phyloP scores from a whole-genome alignment of 2,113 vertebrate genomes.

The Aythya baeri region DNA sequence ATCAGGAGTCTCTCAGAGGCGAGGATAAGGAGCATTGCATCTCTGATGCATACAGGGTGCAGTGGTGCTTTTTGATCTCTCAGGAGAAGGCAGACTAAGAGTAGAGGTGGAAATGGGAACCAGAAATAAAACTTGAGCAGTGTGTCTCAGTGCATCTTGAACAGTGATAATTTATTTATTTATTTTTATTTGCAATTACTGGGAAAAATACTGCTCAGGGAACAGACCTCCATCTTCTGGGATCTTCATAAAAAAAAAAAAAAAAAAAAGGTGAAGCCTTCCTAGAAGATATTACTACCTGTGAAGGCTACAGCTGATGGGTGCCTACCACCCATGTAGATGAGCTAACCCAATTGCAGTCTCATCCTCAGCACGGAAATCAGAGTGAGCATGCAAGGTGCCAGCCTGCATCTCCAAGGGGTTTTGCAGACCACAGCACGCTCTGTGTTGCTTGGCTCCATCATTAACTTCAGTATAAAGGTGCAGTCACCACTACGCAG shows the following conservation, averaged over 20 bases:
- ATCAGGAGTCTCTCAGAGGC: not conserved
- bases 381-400: fast-evolving
- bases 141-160: not conserved
- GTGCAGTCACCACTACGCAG: not conserved
- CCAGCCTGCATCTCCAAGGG: not conserved
- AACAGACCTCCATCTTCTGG: not conserved
- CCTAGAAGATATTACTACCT: not conserved
- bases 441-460: not conserved
- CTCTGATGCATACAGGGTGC: not conserved
- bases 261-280: not conserved
- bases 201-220: not conserved
- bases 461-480: fast-evolving
- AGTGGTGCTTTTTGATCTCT: not conserved
- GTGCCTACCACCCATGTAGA: not conserved
- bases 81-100: not conserved
- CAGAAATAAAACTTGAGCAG: not conserved
- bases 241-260: not conserved
- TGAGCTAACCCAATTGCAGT: not conserved
- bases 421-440: not conserved
- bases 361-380: not conserved
- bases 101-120: not conserved
- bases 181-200: not conserved
- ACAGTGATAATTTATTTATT: not conserved
- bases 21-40: fast-evolving
- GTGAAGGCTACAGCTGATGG: not conserved